Base-by-base conservation (phyloP, 2,888 invertebrate genomes). In the Fragum whitleyi region DNA sequence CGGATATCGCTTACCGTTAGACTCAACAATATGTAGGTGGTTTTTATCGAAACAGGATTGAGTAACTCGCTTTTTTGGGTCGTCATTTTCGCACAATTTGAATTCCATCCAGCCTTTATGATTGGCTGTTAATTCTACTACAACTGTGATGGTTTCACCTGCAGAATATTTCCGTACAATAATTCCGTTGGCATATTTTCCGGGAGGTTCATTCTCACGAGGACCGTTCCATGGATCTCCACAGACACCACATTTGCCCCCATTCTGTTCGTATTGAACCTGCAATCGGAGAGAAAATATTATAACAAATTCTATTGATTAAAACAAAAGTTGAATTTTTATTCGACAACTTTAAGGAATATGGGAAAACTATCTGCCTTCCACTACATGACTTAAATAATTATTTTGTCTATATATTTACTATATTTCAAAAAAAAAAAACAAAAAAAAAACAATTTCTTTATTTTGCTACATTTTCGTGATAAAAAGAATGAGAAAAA, bases 191-290 rank as follows among this genome's bases (percentile, higher is more conserved):
- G 92, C 93, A 83, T 90, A 93, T 77, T 87, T 90, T 2, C 94
- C 94, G 2, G 93, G 92, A 11, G 89, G 87, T 86, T 94, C 94
- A 79, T 93, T 91, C 23, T 89, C 87, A 19, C 92, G 89, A n/a
- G 92, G 90, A 5, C 90, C 91, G 14, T 90, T 84, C 93, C 96
- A 96, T 1, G 97, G 96, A 94, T 98, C 98, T 0, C 98, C 98
- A 92, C 98, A 98, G 62, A 97, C 95, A 0, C 98, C 98, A 92
- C 98, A 98, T 90, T 96, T 96, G 0, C 98, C 98, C 42, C 87
- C 89, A 77, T 90, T 90, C 29, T 75, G 39, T 23, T 89, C 88
- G 70, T 89, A 91, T 71, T 92, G 92, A 2, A 90, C 87, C 92
- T 92, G 51, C 47, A n/a, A 47, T 36, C 9, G 3, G 32, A 36